Percentiles rank a stretch among this genome's conserved stretches.
These are phyloP conservation scores for Eledona agricola DNA, from an alignment of 2,888 invertebrate species.

Conservation along the genomic window DNA sequence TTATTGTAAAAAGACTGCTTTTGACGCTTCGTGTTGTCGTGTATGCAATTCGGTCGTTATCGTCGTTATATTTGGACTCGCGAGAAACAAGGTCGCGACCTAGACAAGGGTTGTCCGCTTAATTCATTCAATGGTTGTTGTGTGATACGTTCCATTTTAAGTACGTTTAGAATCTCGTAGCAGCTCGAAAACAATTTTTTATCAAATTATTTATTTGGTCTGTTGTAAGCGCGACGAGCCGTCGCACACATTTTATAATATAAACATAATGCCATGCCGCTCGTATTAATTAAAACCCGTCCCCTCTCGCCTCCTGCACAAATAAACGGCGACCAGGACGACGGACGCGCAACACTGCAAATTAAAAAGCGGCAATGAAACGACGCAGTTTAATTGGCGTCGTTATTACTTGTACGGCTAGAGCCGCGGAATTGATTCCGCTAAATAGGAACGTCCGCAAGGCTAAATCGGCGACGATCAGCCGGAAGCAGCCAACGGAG, in stretches of 20 bases:
- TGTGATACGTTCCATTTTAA: constrained; percentile 24
- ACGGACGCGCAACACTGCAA: constrained; percentile 27
- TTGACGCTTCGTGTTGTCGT: constrained; percentile 26
- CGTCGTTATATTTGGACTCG: too few species aligned
- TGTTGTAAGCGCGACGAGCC: constrained; percentile 29
- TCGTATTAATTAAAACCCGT: constrained; percentile 7
- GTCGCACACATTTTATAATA: constrained; percentile 31
- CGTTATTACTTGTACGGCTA: constrained; percentile 25
- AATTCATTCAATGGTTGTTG: constrained; percentile 17
- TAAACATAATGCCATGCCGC: constrained; percentile 31
- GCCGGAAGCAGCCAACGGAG: constrained; percentile 18
- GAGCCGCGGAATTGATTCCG: constrained; percentile 25
- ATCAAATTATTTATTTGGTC: constrained; percentile 18
- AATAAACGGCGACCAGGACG: constrained; percentile 10
- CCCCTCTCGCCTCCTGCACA: constrained; percentile 7
- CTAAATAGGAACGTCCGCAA: constrained; percentile 26
- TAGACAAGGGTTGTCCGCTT: constrained; percentile 11
- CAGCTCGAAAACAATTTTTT: constrained; percentile 17
- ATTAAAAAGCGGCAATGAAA: constrained; percentile 7
- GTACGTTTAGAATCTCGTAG: constrained; percentile 1
- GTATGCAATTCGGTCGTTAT: constrained; percentile 11
- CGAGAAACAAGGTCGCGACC: constrained; percentile 8
- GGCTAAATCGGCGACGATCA: constrained; percentile 10
- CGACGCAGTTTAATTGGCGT: constrained; percentile 5
- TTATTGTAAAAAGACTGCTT: constrained; percentile 31